phyloP scores from a whole-genome alignment of 2,797 vertebrate genomes.

The Channallabes apus region DNA sequence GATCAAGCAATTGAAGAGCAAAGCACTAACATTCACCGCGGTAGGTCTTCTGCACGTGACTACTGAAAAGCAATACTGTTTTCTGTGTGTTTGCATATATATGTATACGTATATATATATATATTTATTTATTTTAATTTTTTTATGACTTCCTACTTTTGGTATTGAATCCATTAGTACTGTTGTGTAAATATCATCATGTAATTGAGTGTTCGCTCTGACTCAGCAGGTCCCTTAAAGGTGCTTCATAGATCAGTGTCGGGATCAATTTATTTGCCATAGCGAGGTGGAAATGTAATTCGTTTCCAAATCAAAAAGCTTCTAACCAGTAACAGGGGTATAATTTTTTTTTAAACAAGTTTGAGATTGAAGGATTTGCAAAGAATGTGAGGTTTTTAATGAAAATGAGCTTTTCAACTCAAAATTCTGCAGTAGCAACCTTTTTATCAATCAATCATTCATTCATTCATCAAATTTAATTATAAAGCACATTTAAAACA shows the following conservation, averaged over 20 bases:
- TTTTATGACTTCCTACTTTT: neutral
- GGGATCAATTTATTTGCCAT: neutral
- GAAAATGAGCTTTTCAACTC: neutral
- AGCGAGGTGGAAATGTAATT: neutral
- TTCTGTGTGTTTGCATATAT: neutral
- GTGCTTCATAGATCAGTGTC: neutral
- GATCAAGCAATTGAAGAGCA: neutral
- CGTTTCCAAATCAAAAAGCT: neutral
- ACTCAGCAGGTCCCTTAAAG: neutral
- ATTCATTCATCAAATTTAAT: too few species aligned
- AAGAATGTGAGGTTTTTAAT: too few species aligned
- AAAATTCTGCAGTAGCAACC: neutral
- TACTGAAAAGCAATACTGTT: neutral
- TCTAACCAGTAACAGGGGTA: neutral
- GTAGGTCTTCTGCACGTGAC: neutral
- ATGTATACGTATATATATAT: too few species aligned
- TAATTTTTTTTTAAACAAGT: too few species aligned
- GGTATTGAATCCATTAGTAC: neutral
- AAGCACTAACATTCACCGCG: neutral
- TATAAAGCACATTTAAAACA: too few species aligned
- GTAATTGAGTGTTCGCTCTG: neutral
- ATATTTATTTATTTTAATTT: neutral
- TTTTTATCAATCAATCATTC: too few species aligned
- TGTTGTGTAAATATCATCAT: neutral
- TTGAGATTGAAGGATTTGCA: too few species aligned